These are phyloP conservation scores for Cyprinus carpio DNA, from an alignment of 2,113 vertebrate genomes.

Conservation along the genomic window DNA sequence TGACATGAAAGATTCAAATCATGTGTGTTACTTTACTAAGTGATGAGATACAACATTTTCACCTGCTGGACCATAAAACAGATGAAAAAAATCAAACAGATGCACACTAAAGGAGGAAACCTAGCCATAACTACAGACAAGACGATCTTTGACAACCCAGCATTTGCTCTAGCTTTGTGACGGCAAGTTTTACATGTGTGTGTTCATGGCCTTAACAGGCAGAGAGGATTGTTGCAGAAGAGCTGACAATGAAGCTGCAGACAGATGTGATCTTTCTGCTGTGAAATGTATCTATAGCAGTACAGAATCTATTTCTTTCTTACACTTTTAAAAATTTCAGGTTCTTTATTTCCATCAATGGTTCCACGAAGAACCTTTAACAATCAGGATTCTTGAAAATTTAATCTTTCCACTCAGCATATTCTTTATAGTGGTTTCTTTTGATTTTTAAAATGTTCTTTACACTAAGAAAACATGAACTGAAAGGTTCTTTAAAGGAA, in stretches of 20 bases:
- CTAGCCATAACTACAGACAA: background rate
- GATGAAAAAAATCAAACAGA: background rate
- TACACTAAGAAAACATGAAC: background rate
- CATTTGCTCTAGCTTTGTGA: background rate
- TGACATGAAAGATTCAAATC: background rate
- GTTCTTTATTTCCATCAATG: background rate
- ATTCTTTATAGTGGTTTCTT: background rate
- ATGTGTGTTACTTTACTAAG: background rate
- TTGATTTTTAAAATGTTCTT: background rate
- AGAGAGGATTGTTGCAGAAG: slow-evolving; percentile 1
- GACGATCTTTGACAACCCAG: background rate
- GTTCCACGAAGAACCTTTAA: too few species aligned
- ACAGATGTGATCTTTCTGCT: background rate
- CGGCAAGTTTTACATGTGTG: slow-evolving; percentile 17
- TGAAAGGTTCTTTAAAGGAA: background rate
- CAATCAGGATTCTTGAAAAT: too few species aligned
- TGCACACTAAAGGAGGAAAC: background rate
- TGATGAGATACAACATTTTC: background rate
- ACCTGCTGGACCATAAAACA: background rate
- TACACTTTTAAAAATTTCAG: background rate
- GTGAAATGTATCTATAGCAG: background rate
- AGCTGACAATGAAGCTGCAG: background rate
- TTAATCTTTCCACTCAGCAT: too few species aligned
- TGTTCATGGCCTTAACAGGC: background rate
- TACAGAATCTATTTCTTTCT: background rate